A percentile compares a stretch with the other conserved stretches of the same genome.
Evolutionary conservation across 2,888 invertebrate species (phyloP).

Genomic region (Polymixis flavicincta): DNA sequence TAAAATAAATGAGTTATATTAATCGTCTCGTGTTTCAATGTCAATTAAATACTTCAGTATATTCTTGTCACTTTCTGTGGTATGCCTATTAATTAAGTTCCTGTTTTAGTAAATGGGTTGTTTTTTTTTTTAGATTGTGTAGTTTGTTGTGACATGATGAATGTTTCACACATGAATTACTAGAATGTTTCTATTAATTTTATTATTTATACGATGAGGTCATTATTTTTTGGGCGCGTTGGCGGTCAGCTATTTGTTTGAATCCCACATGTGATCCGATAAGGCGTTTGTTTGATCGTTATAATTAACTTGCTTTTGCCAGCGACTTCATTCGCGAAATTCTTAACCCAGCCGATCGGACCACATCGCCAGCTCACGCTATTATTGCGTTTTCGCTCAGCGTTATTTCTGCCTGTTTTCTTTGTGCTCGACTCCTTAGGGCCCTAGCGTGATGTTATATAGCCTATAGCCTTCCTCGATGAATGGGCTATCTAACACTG

Average conservation of each 20-base stretch:
- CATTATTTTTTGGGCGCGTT: constrained; percentile 1
- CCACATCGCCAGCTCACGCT: too few relatives aligned
- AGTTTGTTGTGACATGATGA: constrained; percentile 28
- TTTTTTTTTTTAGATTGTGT: constrained; percentile 10
- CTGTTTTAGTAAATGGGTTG: constrained; percentile 40
- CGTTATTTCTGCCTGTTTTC: too few relatives aligned
- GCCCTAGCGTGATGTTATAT: too few relatives aligned
- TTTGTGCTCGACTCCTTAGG: too few relatives aligned
- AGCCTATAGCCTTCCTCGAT: too few relatives aligned
- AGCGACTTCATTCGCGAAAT: too few relatives aligned
- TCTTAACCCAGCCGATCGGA: too few relatives aligned
- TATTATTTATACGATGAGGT: constrained; percentile 9
- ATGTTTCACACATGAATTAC: constrained; percentile 34
- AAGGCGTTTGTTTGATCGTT: neutral
- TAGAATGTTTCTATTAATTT: constrained; percentile 20
- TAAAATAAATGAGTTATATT: constrained; percentile 61
- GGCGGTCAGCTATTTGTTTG: neutral
- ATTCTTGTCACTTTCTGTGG: constrained; percentile 45
- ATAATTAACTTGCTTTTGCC: too few relatives aligned
- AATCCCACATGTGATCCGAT: neutral
- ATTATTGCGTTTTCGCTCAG: too few relatives aligned
- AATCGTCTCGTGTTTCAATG: constrained; percentile 53
- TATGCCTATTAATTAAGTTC: constrained; percentile 49
- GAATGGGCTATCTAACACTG: too few relatives aligned
- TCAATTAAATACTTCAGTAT: constrained; percentile 55